phyloP scores from a whole-genome alignment of 1,140 invertebrate species.

The Sycobia sp. region DNA sequence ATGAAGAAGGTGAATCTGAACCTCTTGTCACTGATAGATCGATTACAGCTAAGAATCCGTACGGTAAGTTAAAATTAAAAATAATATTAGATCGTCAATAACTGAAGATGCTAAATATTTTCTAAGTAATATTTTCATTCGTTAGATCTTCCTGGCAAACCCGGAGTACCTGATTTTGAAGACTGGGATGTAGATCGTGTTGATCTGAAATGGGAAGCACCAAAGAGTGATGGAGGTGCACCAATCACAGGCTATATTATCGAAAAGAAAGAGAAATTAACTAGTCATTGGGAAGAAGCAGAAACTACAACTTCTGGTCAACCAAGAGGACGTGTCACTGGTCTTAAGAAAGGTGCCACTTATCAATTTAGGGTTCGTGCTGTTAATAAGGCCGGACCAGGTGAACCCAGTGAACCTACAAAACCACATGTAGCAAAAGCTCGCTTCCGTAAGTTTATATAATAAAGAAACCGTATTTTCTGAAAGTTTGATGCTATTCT shows the following conservation, averaged over 20 bases:
- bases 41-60: conserved; percentile 93
- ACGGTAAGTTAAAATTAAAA: conserved; percentile 65
- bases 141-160: conserved; percentile 82
- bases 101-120: too few species aligned
- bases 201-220: conserved; percentile 91
- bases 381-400: conserved; percentile 92
- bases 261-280: conserved; percentile 94
- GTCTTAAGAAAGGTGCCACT: conserved; percentile 87
- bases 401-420: conserved; percentile 87
- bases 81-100: background rate
- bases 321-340: conserved; percentile 81
- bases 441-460: conserved; percentile 76
- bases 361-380: conserved; percentile 93
- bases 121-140: conserved; percentile 15
- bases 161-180: conserved; percentile 83
- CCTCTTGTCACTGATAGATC: conserved; percentile 86
- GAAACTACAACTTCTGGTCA: conserved; percentile 78
- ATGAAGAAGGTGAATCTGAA: conserved; percentile 97
- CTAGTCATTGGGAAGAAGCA: conserved; percentile 86
- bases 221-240: conserved; percentile 88
- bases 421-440: conserved; percentile 88
- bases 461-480: too few species aligned
- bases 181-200: conserved; percentile 95
- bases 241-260: conserved; percentile 95
- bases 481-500: too few species aligned